Conservation (phyloP, 2,888 invertebrate genomes). For the Acanthosepion lycidas region DNA sequence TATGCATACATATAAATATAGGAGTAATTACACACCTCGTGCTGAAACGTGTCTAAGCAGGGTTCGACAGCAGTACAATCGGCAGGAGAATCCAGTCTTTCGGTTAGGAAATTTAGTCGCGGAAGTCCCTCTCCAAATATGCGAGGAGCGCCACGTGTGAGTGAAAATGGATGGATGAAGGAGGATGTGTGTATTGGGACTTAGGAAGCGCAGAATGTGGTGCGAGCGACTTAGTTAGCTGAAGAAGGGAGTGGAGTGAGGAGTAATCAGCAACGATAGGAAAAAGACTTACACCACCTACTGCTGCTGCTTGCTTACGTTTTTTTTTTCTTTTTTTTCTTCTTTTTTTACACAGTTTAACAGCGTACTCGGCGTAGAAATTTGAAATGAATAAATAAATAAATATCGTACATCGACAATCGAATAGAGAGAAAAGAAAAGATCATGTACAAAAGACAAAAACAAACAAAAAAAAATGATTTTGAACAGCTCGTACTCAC, state of each 20-base stretch:
- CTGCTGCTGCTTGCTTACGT: not conserved
- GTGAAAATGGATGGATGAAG: constrained; percentile 20
- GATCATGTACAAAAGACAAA: no score
- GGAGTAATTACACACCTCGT: constrained; percentile 23
- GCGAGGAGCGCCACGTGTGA: constrained; percentile 33
- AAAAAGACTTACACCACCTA: not conserved
- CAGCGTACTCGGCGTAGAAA: not conserved
- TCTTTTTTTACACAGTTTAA: not conserved
- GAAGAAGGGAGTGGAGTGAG: constrained; percentile 6
- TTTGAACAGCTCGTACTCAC: no score
- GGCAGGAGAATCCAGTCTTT: not conserved
- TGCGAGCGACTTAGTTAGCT: not conserved
- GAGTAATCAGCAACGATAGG: not conserved
- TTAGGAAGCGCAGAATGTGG: not conserved
- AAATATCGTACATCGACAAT: not conserved
- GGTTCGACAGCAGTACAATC: not conserved
- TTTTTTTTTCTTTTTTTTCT: no score
- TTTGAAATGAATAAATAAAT: not conserved
- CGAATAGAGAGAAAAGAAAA: not conserved
- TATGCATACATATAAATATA: not conserved
- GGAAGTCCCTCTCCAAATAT: constrained; percentile 33
- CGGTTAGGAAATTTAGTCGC: not conserved
- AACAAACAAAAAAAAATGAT: no score
- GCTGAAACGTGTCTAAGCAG: not conserved
- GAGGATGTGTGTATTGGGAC: not conserved